Percentiles rank a stretch among this genome's conserved stretches.
Evolutionary conservation across 2,888 invertebrate genomes (phyloP).

Genomic region (Lycocerus yunnanus): DNA sequence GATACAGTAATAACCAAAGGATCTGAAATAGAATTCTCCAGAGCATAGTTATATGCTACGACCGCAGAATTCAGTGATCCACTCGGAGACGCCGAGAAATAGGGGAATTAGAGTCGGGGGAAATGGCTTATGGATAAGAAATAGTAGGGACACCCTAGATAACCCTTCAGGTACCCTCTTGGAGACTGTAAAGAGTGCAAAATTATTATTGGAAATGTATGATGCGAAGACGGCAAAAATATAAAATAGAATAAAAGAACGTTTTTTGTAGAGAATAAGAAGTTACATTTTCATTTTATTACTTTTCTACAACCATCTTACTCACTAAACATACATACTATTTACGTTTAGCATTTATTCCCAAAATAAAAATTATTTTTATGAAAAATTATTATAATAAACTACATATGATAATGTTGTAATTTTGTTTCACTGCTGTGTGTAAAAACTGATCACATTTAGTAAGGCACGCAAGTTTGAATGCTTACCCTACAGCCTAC

Average conservation of each 20-base stretch:
- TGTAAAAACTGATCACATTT: neutral
- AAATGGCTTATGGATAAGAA: constrained; percentile 31
- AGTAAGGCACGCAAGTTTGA: neutral
- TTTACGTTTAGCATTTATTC: neutral
- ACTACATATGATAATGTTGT: no score
- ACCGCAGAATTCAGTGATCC: constrained; percentile 28
- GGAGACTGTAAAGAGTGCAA: constrained; percentile 25
- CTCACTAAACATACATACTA: neutral
- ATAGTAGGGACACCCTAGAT: constrained; percentile 31
- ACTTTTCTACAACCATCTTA: neutral
- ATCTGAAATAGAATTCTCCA: constrained; percentile 30
- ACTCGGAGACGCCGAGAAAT: constrained; percentile 24
- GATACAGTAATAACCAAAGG: constrained; percentile 28
- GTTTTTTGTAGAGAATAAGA: neutral
- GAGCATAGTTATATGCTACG: constrained; percentile 30
- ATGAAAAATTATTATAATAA: neutral
- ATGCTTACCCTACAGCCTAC: neutral
- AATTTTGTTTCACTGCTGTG: no score
- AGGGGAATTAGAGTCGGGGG: constrained; percentile 30
- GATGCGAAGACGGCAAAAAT: constrained; percentile 20
- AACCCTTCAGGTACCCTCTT: constrained; percentile 32
- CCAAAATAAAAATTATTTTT: neutral
- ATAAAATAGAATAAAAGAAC: constrained; percentile 12
- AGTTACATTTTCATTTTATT: neutral
- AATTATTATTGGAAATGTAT: constrained; percentile 31